These are phyloP conservation scores for Panthera leo DNA, from an alignment of 2,113 vertebrate species.

Conservation along the genomic window DNA sequence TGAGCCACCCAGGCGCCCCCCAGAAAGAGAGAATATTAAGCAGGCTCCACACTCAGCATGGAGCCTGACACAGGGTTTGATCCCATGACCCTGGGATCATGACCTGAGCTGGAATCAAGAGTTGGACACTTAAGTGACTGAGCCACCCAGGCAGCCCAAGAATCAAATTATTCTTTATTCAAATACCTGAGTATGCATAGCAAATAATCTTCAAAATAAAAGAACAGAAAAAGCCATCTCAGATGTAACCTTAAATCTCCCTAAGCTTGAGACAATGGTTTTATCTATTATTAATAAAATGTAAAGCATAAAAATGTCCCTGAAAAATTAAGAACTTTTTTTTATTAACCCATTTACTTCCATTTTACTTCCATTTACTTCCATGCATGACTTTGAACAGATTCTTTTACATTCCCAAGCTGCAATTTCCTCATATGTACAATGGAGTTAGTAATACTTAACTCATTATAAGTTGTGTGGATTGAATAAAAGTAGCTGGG, in stretches of 20 bases:
- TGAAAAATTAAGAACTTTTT: slow-evolving; percentile 50
- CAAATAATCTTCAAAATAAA: slow-evolving; percentile 35
- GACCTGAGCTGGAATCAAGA: no score
- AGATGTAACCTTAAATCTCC: background rate
- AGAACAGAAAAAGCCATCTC: background rate
- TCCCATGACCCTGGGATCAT: no score
- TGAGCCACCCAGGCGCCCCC: no score
- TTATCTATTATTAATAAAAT: slow-evolving; percentile 58
- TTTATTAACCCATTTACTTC: background rate
- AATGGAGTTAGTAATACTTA: background rate
- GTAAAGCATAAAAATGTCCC: slow-evolving; percentile 6
- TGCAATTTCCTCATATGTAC: background rate
- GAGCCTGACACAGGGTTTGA: no score
- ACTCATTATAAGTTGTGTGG: background rate
- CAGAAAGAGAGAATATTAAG: no score
- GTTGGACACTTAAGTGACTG: no score
- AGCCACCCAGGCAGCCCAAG: background rate
- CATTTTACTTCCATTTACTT: background rate
- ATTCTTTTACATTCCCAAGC: background rate
- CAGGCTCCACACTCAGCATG: no score
- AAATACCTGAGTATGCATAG: background rate
- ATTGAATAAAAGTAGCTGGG: background rate
- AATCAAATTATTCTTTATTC: slow-evolving; percentile 48
- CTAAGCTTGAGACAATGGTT: background rate
- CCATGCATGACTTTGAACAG: background rate